Conservation (phyloP, 2,797 vertebrate species). For the Enteromius radiatus region DNA sequence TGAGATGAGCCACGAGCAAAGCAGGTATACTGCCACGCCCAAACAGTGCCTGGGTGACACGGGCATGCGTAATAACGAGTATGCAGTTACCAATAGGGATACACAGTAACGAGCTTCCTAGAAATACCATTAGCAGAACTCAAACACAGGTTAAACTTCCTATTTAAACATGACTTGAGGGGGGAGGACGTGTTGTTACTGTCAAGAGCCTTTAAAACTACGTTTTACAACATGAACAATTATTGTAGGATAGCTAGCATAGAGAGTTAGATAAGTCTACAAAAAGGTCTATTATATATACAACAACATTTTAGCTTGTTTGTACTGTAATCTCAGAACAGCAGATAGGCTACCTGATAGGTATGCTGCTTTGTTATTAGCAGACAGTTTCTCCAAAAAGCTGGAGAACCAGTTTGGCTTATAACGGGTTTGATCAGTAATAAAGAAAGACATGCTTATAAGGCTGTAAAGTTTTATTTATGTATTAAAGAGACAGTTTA, state of each 20-base stretch:
- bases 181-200: background rate
- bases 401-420: constrained; percentile 39
- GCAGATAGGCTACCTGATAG: constrained; percentile 40
- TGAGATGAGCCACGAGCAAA: background rate
- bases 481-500: background rate
- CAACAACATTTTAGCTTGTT: background rate
- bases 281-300: background rate
- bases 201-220: background rate
- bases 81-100: background rate
- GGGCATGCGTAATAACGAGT: background rate
- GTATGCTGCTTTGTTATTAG: constrained; percentile 19
- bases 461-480: background rate
- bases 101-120: background rate
- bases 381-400: constrained; percentile 36
- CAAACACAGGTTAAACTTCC: background rate
- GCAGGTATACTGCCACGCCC: constrained; percentile 44
- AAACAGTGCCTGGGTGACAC: background rate
- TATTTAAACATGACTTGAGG: background rate
- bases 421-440: constrained; percentile 30
- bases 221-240: background rate
- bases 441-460: background rate
- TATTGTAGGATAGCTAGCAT: background rate
- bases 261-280: background rate
- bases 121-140: background rate
- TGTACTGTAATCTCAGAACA: constrained; percentile 23